Evolutionary conservation across 2,113 vertebrate species (phyloP).

Genomic region (Oreocharis arfaki): DNA sequence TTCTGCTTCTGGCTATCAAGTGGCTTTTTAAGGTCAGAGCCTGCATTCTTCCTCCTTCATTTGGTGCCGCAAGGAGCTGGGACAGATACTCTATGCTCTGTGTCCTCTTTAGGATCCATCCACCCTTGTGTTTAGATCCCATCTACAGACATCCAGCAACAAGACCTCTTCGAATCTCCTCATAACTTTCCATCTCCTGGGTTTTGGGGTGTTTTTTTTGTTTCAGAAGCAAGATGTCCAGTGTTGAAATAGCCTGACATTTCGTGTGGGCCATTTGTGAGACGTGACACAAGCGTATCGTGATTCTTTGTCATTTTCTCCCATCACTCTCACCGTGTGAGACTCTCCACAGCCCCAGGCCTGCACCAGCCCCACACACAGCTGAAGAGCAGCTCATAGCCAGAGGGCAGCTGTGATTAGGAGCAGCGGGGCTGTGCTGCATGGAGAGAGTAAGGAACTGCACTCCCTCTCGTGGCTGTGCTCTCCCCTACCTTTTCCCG

Average conservation of each 20-base stretch:
- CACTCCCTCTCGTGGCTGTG: not conserved
- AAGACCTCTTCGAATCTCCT: not conserved
- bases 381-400: not conserved
- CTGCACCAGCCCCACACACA: not conserved
- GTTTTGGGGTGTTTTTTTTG: not conserved
- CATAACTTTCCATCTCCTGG: not conserved
- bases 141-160: not conserved
- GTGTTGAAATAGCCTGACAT: not conserved
- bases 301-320: not conserved
- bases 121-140: not conserved
- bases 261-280: not conserved
- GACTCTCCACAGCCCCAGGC: not conserved
- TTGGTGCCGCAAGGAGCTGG: not conserved
- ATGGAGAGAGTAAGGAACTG: not conserved
- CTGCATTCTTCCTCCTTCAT: not conserved
- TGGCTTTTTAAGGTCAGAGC: not conserved
- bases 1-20: not conserved
- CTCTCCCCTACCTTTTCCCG: not conserved
- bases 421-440: not conserved
- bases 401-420: not conserved
- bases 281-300: accelerated
- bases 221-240: not conserved
- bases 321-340: not conserved
- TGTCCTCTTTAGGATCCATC: not conserved
- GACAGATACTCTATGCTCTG: not conserved